A percentile compares a stretch with the other conserved stretches of the same genome.
phyloP scores from a whole-genome alignment of 2,888 invertebrate genomes.

The Chironomus riparius region DNA sequence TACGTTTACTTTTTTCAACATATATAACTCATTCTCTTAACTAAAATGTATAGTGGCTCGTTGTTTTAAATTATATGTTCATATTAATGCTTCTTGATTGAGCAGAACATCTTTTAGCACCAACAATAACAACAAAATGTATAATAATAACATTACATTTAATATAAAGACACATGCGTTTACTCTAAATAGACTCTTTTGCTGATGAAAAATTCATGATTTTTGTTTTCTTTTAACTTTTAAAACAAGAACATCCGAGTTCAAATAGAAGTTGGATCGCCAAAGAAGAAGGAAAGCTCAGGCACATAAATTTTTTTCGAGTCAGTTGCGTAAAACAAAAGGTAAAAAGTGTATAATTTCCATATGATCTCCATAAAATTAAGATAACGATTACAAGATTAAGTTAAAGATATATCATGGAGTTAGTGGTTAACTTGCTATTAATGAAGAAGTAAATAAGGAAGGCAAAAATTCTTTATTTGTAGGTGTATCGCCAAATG shows the following conservation, averaged over 20 bases:
- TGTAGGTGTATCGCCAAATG: no score
- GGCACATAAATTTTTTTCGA: slow-evolving; percentile 24
- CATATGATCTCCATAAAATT: slow-evolving; percentile 23
- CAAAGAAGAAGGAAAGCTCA: background rate
- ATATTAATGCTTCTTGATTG: slow-evolving; percentile 20
- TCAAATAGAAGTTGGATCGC: background rate
- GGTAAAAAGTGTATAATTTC: background rate
- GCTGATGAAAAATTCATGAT: slow-evolving; percentile 24
- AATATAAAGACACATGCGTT: background rate
- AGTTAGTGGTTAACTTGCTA: no score
- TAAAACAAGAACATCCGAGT: background rate
- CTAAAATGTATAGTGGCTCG: background rate
- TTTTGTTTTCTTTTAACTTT: background rate
- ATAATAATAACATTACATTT: background rate
- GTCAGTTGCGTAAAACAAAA: slow-evolving; percentile 13
- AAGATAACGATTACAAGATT: slow-evolving; percentile 24
- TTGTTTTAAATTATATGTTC: slow-evolving; percentile 12
- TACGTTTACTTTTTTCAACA: no score
- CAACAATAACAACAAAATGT: background rate
- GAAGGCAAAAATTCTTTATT: no score
- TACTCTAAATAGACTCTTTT: background rate
- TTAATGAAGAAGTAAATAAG: no score
- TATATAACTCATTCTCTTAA: no score
- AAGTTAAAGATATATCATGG: background rate
- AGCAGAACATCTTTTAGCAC: slow-evolving; percentile 3